These are phyloP conservation scores for Xiphophorus birchmanni DNA, from an alignment of 2,797 vertebrate genomes.

Conservation along the genomic window DNA sequence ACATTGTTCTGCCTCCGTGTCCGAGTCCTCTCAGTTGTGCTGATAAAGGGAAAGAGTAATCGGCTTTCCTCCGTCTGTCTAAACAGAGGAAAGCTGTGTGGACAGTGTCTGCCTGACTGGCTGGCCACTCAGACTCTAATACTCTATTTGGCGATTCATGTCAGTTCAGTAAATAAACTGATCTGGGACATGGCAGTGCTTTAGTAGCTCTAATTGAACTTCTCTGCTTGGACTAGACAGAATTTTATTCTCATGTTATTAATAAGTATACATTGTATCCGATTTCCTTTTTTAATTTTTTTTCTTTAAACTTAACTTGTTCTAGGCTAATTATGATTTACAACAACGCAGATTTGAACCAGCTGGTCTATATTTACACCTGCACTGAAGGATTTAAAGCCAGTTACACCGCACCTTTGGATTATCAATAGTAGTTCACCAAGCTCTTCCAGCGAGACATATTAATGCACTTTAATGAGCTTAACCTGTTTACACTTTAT, in stretches of 20 bases:
- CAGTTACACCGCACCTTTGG: conserved; percentile 34
- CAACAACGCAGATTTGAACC: conserved; percentile 44
- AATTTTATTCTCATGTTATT: not conserved
- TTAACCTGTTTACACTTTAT: conserved; percentile 55
- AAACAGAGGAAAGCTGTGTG: conserved; percentile 23
- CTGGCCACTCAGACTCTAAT: conserved; percentile 6
- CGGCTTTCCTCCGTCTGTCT: conserved; percentile 57
- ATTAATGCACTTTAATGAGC: conserved; percentile 60
- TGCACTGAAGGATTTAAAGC: conserved; percentile 55
- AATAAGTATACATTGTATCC: not conserved
- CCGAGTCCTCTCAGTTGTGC: conserved; percentile 48
- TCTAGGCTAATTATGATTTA: conserved; percentile 22
- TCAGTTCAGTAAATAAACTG: not conserved
- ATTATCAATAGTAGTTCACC: conserved; percentile 57
- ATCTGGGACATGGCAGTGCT: not conserved
- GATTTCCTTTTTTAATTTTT: not conserved
- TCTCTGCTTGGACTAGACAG: not conserved
- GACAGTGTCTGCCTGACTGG: conserved; percentile 15
- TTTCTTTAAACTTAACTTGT: not conserved
- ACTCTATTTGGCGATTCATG: conserved; percentile 10
- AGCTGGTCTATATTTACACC: conserved; percentile 63
- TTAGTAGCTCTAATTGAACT: not conserved
- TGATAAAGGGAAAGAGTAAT: conserved; percentile 65
- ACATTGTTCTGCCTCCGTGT: conserved; percentile 37
- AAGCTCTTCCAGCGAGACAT: conserved; percentile 49